Percentiles rank a stretch among this genome's conserved stretches.
Conservation (phyloP, 2,797 vertebrate species). For the Anguilla marmorata region DNA sequence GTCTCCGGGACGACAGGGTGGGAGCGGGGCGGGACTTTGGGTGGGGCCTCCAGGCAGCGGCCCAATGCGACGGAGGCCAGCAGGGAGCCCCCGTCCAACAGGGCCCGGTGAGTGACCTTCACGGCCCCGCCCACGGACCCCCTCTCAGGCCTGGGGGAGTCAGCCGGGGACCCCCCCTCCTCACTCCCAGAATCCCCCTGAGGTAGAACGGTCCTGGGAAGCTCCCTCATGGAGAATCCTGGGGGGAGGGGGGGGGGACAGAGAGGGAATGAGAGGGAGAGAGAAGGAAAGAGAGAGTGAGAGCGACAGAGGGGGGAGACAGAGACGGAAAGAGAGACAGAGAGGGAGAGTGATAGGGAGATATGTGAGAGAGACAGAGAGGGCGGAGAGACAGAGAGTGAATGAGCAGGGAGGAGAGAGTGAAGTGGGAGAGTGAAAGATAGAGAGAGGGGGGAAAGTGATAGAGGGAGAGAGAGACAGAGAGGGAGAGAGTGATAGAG, state of each 20-base stretch:
- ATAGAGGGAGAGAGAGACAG: too few species aligned
- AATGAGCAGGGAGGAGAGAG: too few species aligned
- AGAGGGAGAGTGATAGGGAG: not conserved
- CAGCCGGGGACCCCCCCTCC: conserved; percentile 64
- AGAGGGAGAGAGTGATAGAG: too few species aligned
- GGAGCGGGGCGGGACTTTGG: conserved; percentile 69
- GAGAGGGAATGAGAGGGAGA: not conserved
- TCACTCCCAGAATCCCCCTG: conserved; percentile 67
- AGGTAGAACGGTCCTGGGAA: conserved; percentile 60
- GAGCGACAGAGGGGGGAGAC: conserved; percentile 15
- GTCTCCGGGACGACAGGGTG: conserved; percentile 56
- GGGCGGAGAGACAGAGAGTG: not conserved
- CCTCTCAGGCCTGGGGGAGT: conserved; percentile 71
- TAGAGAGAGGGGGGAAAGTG: not conserved
- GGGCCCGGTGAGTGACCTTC: conserved; percentile 75
- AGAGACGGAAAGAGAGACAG: not conserved
- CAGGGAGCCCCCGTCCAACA: conserved; percentile 75
- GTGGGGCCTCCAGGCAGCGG: conserved; percentile 69
- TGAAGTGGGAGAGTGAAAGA: not conserved
- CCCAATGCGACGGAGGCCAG: conserved; percentile 81
- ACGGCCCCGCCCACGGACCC: conserved; percentile 52
- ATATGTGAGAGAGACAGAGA: not conserved
- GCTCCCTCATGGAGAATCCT: conserved; percentile 63
- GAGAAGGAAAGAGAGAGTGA: conserved; percentile 30
- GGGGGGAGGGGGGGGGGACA: conserved; percentile 12